Base-by-base conservation (phyloP, 1,140 invertebrate genomes). In the Planococcus citri region DNA sequence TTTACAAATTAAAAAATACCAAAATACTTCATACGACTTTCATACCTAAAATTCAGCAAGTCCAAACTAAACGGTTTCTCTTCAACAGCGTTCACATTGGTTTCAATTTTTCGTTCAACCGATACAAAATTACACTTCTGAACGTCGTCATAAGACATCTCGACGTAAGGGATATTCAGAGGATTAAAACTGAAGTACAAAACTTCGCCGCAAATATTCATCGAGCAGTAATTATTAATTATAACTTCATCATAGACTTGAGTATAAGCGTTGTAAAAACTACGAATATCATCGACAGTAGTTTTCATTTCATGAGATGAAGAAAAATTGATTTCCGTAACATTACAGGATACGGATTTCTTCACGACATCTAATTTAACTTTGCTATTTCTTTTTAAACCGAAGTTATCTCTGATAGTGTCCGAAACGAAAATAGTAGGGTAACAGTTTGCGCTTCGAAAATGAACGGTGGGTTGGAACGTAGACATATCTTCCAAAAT, bases 401-500 rank as follows among this genome's bases (percentile, higher is more conserved):
- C 27, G 27, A 72, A 68, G 10, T 67, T 14, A 20, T 69, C 17
- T 70, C 25, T n/a, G 12, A 72, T 27, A 68, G 27, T 57, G 24
- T 71, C 20, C 41, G 71, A 73, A 1, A 73, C 27, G 27, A 70
- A 73, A 22, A 70, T 61, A 17, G 61, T 33, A 9, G 60, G 58
- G 64, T 72, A 51, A 25, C 27, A 20, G 29, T 27, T 37, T 24
- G 25, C 22, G n/a, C n/a, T 27, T 68, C 29, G 41, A n/a, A 38
- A 37, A 12, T 70, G n/a, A 6, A 17, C 27, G 10, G 20, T 67
- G 2, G 21, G 1, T 1, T 27, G 41, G 17, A 51, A 51, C 17
- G 22, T 27, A 21, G 27, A 25, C 9, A 24, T 14, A 37, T 68
- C 33, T 2, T 73, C 70, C 24, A 71, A 61, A 14, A 29, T n/a